Conservation (phyloP, 2,888 invertebrate genomes). For the Didymodactylos carnosus region DNA sequence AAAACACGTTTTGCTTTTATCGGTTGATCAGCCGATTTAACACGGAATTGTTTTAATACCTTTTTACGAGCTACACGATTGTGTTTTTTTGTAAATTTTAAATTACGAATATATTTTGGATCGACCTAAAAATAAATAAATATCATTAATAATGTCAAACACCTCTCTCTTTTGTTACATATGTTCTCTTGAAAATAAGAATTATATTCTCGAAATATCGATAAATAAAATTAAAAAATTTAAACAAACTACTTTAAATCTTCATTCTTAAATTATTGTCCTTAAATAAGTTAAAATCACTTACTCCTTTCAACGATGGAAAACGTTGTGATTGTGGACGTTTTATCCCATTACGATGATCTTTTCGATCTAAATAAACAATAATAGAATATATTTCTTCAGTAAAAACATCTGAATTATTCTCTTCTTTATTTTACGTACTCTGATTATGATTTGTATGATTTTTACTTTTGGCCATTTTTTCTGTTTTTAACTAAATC, state of each 20-base stretch:
- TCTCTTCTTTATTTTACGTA: slow-evolving; percentile 40
- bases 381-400: slow-evolving; percentile 18
- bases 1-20: too few relatives aligned
- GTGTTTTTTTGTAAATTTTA: slow-evolving; percentile 79
- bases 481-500: too few relatives aligned
- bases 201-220: too few relatives aligned
- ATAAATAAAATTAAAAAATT: too few relatives aligned
- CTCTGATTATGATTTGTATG: slow-evolving; percentile 98
- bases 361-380: slow-evolving; percentile 57
- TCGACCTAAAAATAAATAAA: slow-evolving; percentile 52
- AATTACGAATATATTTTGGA: slow-evolving; percentile 80
- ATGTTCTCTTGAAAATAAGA: too few relatives aligned
- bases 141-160: too few relatives aligned
- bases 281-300: too few relatives aligned
- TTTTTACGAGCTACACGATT: slow-evolving; percentile 37
- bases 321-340: slow-evolving; percentile 68
- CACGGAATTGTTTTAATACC: too few relatives aligned
- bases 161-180: too few relatives aligned
- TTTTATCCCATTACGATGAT: slow-evolving; percentile 90
- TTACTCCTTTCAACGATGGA: slow-evolving; percentile 82
- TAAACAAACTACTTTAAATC: too few relatives aligned
- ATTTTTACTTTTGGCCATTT: slow-evolving; percentile 98
- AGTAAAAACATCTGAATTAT: neutral
- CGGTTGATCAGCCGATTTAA: too few relatives aligned
- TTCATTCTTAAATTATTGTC: neutral